Conservation (phyloP, 2,888 invertebrate genomes). For the Globia sparganii region DNA sequence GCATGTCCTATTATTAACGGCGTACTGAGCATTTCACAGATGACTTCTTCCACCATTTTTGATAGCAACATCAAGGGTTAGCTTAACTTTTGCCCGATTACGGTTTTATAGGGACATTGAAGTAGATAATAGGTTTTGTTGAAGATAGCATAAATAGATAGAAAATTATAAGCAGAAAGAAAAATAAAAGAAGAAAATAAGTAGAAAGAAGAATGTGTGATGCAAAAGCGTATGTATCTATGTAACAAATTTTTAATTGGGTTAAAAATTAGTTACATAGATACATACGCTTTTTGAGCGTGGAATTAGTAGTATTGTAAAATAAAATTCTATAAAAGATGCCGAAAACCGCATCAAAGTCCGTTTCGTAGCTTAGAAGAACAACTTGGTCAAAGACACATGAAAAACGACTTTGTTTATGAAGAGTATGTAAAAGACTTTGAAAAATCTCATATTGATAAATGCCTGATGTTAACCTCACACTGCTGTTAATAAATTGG, state of each 20-base stretch:
- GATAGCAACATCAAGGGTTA: constrained; percentile 42
- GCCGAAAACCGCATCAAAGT: not conserved
- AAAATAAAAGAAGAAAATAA: not conserved
- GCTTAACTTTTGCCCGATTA: not conserved
- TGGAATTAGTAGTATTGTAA: no score
- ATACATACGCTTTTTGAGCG: no score
- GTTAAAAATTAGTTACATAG: no score
- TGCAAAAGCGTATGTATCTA: no score
- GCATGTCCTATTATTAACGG: constrained; percentile 59
- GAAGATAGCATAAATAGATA: not conserved
- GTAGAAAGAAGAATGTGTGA: not conserved
- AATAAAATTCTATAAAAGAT: not conserved
- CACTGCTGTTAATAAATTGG: not conserved
- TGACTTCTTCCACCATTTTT: constrained; percentile 59
- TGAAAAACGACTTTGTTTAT: not conserved
- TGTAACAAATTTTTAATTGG: no score
- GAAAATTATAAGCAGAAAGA: not conserved
- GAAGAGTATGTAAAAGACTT: not conserved
- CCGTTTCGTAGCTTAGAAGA: not conserved
- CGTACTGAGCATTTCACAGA: constrained; percentile 62
- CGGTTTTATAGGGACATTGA: not conserved
- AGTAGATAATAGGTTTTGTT: not conserved
- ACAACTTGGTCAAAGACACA: not conserved
- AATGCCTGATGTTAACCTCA: not conserved
- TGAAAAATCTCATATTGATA: not conserved